phyloP scores from a whole-genome alignment of 2,113 vertebrate genomes.

The Pandion haliaetus region DNA sequence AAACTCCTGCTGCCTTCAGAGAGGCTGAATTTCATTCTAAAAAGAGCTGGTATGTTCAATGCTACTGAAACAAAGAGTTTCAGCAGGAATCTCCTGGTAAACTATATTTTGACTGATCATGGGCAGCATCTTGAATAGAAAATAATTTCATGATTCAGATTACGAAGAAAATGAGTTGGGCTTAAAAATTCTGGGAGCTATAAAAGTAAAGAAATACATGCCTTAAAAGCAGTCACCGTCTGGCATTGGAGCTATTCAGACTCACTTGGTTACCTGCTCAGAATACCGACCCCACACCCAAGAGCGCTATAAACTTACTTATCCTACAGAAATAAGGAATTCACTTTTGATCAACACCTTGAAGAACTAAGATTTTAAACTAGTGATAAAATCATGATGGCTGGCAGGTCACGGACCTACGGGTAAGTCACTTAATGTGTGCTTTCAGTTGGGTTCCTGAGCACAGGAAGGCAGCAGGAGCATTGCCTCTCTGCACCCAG shows the following conservation, averaged over 20 bases:
- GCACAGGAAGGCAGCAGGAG: not conserved
- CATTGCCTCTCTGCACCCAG: not conserved
- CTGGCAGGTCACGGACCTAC: not conserved
- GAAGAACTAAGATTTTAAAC: not conserved
- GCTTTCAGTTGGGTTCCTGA: not conserved
- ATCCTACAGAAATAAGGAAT: not conserved
- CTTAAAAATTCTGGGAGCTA: not conserved
- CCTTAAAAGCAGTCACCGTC: not conserved
- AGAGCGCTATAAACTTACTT: not conserved
- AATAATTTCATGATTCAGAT: not conserved
- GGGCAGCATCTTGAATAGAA: not conserved
- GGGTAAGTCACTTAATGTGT: not conserved
- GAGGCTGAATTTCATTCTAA: not conserved
- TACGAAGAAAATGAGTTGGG: not conserved
- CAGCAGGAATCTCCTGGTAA: not conserved
- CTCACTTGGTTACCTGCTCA: not conserved
- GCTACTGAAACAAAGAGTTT: not conserved
- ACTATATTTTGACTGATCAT: not conserved
- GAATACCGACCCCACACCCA: not conserved
- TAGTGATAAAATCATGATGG: not conserved
- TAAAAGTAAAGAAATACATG: not conserved
- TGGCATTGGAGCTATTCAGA: not conserved
- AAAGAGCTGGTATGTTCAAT: not conserved
- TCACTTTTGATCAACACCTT: not conserved
- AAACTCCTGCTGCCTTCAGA: not conserved